Base-by-base conservation (phyloP, 2,888 invertebrate genomes). In the Orchesellides sinensis region DNA sequence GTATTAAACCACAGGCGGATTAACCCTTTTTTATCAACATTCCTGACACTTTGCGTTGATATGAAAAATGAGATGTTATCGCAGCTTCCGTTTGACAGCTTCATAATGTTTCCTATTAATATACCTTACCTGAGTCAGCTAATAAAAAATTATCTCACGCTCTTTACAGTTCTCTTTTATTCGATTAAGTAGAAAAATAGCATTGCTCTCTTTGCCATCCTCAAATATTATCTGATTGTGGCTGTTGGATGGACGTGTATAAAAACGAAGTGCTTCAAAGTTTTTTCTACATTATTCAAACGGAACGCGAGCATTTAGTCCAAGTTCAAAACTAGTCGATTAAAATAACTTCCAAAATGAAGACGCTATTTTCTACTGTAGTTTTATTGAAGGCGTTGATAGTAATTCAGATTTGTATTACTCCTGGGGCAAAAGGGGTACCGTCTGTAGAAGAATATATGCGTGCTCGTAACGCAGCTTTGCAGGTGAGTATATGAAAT, bases 381-480 rank as follows among this genome's bases (percentile, higher is more conserved):
- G n/a, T n/a, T n/a, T n/a, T n/a, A n/a, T n/a, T n/a, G n/a, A n/a
- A n/a, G n/a, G n/a, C n/a, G n/a, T n/a, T n/a, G n/a, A n/a, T n/a
- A n/a, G n/a, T n/a, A 40, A 40, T 40, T 40, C 10, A n/a, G n/a
- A n/a, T n/a, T n/a, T n/a, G n/a, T n/a, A 2, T 40, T 8, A 2
- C 2, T 40, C 8, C 72, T 1, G 14, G 32, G 17, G 2, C 35
- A 1, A 65, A 35, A 25, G 82, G 80, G 17, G 83, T 68, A 5
- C 84, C 84, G 0, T 80, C 77, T 0, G 70, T 83, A 0, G 85
- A 86, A 8, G 86, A 86, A 32, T 86, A 86, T 23, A 32, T 86
- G 78, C 54, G 54, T 10, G n/a, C 66, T 5, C 61, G 86, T 14
- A 40, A 40, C 14, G 49, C 49, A 45, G 59, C 49, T n/a, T 27